Percentiles rank a stretch among this genome's conserved stretches.
Conservation (phyloP, 2,113 vertebrate species). For the Trichechus manatus region DNA sequence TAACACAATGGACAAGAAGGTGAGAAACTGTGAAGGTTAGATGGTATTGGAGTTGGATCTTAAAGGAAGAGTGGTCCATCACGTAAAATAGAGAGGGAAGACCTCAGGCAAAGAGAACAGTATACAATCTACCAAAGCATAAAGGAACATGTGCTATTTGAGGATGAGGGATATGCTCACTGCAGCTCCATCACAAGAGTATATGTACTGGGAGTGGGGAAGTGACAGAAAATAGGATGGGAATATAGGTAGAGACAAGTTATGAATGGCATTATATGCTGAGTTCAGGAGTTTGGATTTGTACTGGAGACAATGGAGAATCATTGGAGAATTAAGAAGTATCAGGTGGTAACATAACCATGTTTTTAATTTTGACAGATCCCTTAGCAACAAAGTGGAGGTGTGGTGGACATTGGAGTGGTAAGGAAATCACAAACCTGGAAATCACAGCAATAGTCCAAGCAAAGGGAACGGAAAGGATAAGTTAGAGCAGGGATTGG, state of each 20-base stretch:
- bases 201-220: not conserved
- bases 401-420: not conserved
- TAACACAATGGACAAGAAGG: not conserved
- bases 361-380: not conserved
- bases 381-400: not conserved
- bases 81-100: not conserved
- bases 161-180: no score
- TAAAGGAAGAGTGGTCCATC: not conserved
- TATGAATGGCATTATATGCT: not conserved
- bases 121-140: not conserved
- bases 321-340: not conserved
- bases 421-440: not conserved
- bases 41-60: not conserved
- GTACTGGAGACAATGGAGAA: not conserved
- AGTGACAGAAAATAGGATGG: not conserved
- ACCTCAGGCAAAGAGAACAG: not conserved
- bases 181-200: no score
- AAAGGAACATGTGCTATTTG: not conserved
- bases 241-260: not conserved
- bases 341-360: not conserved
- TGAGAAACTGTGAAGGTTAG: not conserved
- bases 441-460: not conserved
- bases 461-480: not conserved
- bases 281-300: not conserved
- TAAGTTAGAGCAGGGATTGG: not conserved